Evolutionary conservation across 2,888 invertebrate genomes (phyloP), one percentile per base, ranked within the genome.

Genomic region (Tricholauxania praeusta): DNA sequence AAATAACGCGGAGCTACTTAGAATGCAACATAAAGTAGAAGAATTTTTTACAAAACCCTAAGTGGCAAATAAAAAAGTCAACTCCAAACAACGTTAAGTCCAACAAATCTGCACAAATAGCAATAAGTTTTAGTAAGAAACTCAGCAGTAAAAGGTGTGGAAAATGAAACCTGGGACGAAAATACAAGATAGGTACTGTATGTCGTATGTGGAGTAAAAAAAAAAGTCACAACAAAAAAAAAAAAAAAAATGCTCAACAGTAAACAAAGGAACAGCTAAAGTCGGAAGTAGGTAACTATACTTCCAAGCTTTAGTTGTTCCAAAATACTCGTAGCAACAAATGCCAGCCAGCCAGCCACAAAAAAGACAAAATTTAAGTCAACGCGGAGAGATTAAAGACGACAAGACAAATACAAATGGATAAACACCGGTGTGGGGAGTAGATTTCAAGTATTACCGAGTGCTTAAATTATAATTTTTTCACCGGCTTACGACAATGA

Each of bases 361-460:
- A 32, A 10, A 17, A 17, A 19, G 52, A n/a, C 65, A 32, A 63
- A 63, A 63, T 48, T 15, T 17, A 76, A 78, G 76, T 75, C 75
- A 76, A 77, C 72, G 72, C 74, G 68, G 51, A 76, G 74, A 74
- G 78, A 78, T 79, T 79, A 79, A 73, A 72, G 75, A 77, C 78
- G 74, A 75, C 73, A 79, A 76, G 75, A 77, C 77, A 78, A 76
- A 78, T 76, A 79, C 77, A 76, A 77, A 79, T 77, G 77, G 75
- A 39, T 22, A 17, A 47, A 32, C 19, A 66, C 47, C 12, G 57
- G 14, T 14, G 28, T 47, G 47, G 32, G 47, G 17, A 48, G 47
- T 12, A 14, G 22, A 19, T 12, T 19, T 57, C 22, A 22, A 39
- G 57, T 57, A 7, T 5, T 5, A 57, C 7, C 19, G 22, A 66